Base-by-base conservation (phyloP, 2,797 vertebrate genomes). In the Macropus fuliginosus region DNA sequence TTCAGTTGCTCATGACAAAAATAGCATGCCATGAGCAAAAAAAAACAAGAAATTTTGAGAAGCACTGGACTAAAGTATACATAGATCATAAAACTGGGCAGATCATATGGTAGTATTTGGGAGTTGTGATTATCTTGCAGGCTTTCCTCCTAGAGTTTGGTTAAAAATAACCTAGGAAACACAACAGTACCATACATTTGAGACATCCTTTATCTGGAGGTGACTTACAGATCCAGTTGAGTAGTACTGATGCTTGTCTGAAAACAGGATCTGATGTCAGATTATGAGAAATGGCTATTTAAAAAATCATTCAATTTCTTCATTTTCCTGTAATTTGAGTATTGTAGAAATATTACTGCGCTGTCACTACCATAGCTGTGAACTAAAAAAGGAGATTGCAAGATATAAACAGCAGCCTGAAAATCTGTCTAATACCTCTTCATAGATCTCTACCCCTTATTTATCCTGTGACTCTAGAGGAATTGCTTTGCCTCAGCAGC, bases 371-470 rank as follows among this genome's bases (percentile, higher is more conserved):
- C 57, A 94, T 24, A 81, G 46, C 55, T 95, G 57, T 93, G 81
- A 5, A 62, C 74, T 50, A 91, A 1, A 59, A 34, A 46, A 74
- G 31, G 95, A 57, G 55, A 96, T 13, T 62, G 10, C 59, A 62
- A 34, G 59, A 62, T 34, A 62, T 4, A 66, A 34, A 66, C 59
- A 34, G 31, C 13, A 66, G 31, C 31, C 31, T 34, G 31, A 55
- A 81, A 95, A 94, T 2, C 6, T 74, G 66, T 16, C 50, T 40
- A 90, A 56, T 40, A 91, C 46, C 34, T 55, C 96, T 92, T 91
- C 66, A 21, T 94, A 52, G 96, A 87, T 94, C 93, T 96, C 59
- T 52, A n/a, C 59, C 57, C 13, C 92, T 93, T 95, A 93, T 95
- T 95, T 92, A 52, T 92, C 93, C 74, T 66, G 57, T 87, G 96